phyloP scores from a whole-genome alignment of 2,113 vertebrate genomes.

The Eulemur rufifrons region DNA sequence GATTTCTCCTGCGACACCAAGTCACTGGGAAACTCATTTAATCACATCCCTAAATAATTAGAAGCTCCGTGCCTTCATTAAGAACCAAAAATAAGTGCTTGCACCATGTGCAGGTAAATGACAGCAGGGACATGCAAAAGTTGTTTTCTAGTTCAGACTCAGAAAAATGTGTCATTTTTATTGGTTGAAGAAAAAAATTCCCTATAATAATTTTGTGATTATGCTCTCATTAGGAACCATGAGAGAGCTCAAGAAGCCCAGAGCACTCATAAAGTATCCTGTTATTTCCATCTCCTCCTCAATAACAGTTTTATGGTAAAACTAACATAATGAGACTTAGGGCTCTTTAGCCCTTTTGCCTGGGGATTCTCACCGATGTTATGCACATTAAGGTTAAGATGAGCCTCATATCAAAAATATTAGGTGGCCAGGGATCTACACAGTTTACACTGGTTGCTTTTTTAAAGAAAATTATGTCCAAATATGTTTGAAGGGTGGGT shows the following conservation, averaged over 20 bases:
- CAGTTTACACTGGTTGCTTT: neutral
- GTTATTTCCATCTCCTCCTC: conserved; percentile 66
- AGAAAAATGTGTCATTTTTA: conserved; percentile 76
- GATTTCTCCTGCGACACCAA: conserved; percentile 76
- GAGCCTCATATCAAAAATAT: conserved; percentile 21
- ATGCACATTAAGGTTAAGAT: conserved; percentile 40
- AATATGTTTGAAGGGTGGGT: neutral
- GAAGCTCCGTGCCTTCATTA: conserved; percentile 75
- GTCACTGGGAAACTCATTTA: conserved; percentile 76
- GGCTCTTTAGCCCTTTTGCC: conserved; percentile 50
- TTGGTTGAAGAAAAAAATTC: conserved; percentile 70
- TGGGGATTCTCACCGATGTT: conserved; percentile 38
- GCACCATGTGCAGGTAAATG: conserved; percentile 76
- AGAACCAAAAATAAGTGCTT: conserved; percentile 74
- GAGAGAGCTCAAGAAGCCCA: conserved; percentile 61
- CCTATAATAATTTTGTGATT: conserved; percentile 75
- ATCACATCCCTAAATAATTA: conserved; percentile 80
- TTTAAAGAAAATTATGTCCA: conserved; percentile 28
- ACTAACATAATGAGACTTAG: conserved; percentile 75
- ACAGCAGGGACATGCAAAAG: conserved; percentile 71
- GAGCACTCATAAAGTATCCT: conserved; percentile 72
- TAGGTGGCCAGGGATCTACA: neutral
- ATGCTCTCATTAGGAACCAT: conserved; percentile 68
- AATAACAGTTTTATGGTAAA: conserved; percentile 75
- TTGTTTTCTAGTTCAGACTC: conserved; percentile 75